Percentiles rank a stretch among this genome's conserved stretches.
Conservation (phyloP, 2,113 vertebrate species). For the Probosciger aterrimus region DNA sequence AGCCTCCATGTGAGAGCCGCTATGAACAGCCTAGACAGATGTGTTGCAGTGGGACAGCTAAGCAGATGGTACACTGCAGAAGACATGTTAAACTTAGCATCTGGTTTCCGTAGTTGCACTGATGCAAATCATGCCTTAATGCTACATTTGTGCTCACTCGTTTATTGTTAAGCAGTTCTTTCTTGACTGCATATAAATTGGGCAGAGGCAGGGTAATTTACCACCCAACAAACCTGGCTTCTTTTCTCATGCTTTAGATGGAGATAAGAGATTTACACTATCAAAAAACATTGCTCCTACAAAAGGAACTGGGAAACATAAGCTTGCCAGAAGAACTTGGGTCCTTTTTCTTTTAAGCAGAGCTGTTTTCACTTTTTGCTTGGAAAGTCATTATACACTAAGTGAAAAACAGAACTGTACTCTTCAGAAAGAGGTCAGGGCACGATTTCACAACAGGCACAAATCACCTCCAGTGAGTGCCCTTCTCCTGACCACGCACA, state of each 20-base stretch:
- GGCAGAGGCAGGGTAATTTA: neutral
- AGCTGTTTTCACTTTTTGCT: conserved; percentile 1
- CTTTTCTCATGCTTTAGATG: neutral
- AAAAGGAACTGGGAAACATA: neutral
- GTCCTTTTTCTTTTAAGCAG: neutral
- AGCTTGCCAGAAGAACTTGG: neutral
- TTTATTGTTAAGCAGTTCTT: neutral
- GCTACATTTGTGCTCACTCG: neutral
- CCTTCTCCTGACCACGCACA: neutral
- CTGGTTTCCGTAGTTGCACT: neutral
- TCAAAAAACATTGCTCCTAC: neutral
- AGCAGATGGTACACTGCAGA: neutral
- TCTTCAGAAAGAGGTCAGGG: neutral
- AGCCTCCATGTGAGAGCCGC: neutral
- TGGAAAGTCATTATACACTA: neutral
- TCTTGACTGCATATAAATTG: neutral
- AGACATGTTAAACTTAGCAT: neutral
- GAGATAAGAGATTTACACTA: neutral
- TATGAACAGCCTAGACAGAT: neutral
- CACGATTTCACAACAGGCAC: neutral
- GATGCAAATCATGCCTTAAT: neutral
- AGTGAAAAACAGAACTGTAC: neutral
- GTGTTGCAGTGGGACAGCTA: neutral
- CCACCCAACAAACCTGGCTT: neutral
- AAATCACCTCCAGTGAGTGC: neutral